phyloP scores from a whole-genome alignment of 2,113 vertebrate genomes.

The Anas platyrhynchos region DNA sequence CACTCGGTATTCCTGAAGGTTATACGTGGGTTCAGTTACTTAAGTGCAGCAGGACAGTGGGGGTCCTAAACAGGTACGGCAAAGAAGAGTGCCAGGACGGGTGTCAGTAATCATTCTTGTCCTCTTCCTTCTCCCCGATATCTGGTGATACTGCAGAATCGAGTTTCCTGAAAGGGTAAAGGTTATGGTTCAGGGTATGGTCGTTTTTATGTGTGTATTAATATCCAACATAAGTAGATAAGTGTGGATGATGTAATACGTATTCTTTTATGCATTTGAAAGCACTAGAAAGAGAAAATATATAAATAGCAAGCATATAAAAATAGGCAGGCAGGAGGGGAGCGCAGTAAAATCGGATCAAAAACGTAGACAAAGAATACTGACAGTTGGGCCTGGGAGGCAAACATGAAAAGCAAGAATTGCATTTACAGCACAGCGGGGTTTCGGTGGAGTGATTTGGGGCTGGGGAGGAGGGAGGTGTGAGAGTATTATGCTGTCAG shows the following conservation, averaged over 20 bases:
- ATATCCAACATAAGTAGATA: background rate
- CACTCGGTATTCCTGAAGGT: rapidly evolving
- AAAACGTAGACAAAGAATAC: rapidly evolving
- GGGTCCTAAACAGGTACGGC: background rate
- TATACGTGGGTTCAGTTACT: background rate
- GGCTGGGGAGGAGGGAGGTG: background rate
- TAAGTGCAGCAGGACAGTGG: background rate
- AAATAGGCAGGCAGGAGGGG: background rate
- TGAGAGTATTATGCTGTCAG: background rate
- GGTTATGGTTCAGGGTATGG: background rate
- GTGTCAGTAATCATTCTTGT: background rate
- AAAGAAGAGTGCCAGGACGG: background rate
- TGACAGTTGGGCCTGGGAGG: background rate
- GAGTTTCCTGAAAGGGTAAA: background rate
- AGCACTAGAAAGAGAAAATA: background rate
- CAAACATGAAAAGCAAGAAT: background rate
- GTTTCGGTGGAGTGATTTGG: background rate
- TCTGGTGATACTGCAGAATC: background rate
- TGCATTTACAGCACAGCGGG: background rate
- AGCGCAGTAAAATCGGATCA: background rate
- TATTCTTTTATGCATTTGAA: background rate
- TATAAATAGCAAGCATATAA: rapidly evolving
- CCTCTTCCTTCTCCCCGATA: background rate
- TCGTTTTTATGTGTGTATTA: background rate
- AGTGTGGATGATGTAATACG: background rate